Percentiles rank a stretch among this genome's conserved stretches.
These are phyloP conservation scores for Microchrysa polita DNA, from an alignment of 2,888 invertebrate genomes.

Conservation along the genomic window DNA sequence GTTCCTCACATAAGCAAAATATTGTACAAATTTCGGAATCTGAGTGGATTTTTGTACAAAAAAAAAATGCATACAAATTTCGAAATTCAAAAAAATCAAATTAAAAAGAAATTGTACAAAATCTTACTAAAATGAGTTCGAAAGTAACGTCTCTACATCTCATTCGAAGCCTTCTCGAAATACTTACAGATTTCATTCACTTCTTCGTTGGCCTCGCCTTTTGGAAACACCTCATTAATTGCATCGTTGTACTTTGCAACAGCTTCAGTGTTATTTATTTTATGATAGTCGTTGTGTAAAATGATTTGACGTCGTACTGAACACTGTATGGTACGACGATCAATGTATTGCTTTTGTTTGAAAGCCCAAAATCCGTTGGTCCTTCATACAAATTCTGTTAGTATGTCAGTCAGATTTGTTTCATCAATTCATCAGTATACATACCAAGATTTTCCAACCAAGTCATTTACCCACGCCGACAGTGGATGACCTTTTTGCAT, in stretches of 20 bases:
- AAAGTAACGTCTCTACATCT: no score
- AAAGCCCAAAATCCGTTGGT: conserved; percentile 46
- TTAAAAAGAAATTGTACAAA: no score
- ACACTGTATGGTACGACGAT: conserved; percentile 40
- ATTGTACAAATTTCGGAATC: conserved; percentile 4
- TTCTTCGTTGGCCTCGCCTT: conserved; percentile 27
- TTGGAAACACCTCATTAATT: conserved; percentile 47
- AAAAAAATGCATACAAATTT: no score
- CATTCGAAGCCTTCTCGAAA: no score
- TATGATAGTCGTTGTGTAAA: conserved; percentile 40
- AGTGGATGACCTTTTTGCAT: conserved; percentile 45
- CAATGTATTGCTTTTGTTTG: conserved; percentile 30
- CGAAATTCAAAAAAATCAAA: no score
- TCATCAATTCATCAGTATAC: not conserved
- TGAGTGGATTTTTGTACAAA: no score
- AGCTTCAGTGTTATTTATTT: conserved; percentile 38
- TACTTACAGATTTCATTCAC: conserved; percentile 43
- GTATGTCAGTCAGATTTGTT: not conserved
- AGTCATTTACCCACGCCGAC: conserved; percentile 35
- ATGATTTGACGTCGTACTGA: conserved; percentile 44
- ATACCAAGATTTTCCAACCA: conserved; percentile 41
- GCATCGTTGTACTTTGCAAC: conserved; percentile 45
- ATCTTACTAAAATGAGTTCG: no score
- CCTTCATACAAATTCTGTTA: conserved; percentile 26
- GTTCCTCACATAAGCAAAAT: conserved; percentile 2